A percentile compares a stretch with the other conserved stretches of the same genome.
phyloP scores from a whole-genome alignment of 2,888 invertebrate genomes.

The Nebria salina region DNA sequence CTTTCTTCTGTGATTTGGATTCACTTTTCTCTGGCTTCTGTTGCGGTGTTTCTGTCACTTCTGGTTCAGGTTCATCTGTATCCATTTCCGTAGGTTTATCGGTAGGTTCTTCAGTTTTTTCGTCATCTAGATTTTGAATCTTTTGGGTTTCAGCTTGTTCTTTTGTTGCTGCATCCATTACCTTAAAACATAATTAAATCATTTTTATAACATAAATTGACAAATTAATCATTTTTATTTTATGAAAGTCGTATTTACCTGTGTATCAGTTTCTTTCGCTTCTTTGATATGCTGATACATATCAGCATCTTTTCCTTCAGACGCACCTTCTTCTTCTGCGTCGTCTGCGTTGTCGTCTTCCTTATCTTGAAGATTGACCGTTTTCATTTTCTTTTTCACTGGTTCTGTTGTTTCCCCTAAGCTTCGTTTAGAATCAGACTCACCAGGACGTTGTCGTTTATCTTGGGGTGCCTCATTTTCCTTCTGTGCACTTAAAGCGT shows the following conservation, averaged over 20 bases:
- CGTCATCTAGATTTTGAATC: constrained; percentile 71
- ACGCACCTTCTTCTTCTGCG: constrained; percentile 60
- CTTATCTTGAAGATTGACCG: constrained; percentile 63
- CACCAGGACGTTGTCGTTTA: constrained; percentile 77
- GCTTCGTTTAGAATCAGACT: constrained; percentile 77
- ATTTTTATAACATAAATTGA: constrained; percentile 5
- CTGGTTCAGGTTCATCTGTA: constrained; percentile 63
- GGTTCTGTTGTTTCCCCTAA: constrained; percentile 74
- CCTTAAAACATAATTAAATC: constrained; percentile 57
- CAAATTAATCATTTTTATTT: neutral
- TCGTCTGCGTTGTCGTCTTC: constrained; percentile 63
- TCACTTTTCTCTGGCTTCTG: constrained; percentile 65
- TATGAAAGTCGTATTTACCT: constrained; percentile 62
- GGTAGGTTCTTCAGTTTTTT: constrained; percentile 67
- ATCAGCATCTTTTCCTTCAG: constrained; percentile 57
- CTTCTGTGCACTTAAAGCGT: constrained; percentile 54
- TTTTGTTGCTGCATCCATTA: constrained; percentile 79
- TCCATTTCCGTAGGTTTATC: constrained; percentile 67
- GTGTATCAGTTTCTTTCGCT: constrained; percentile 76
- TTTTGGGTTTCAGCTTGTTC: constrained; percentile 82
- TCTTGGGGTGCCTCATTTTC: constrained; percentile 62
- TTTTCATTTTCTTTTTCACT: constrained; percentile 71
- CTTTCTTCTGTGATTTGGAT: constrained; percentile 62
- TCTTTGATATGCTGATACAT: constrained; percentile 88
- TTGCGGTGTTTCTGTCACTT: constrained; percentile 53